Evolutionary conservation across 1,140 invertebrate species (phyloP), one percentile per base, ranked within the genome.

Genomic region (Pseudomyrmex pallidus): DNA sequence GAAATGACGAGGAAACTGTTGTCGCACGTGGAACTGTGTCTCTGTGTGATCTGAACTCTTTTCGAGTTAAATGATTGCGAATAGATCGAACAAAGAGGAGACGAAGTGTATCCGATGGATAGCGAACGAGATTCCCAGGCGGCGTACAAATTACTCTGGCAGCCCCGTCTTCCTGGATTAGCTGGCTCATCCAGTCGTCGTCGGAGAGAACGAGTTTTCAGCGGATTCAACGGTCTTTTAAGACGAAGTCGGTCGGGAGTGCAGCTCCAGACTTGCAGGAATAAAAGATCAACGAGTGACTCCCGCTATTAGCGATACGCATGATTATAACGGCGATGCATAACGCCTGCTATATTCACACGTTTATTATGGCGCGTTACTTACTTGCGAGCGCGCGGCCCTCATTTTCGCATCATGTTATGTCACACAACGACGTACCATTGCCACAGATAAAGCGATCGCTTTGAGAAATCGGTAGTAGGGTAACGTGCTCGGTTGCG

Each of bases 121-220:
- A 13, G 54, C 10, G 35, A 20, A 46, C 44, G 52, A 59, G 25
- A 59, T 48, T 54, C 22, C 7, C 54, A 46, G 22, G 3, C 64
- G 76, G 44, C 62, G 63, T 66, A 68, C 74, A 85, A 90, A 86
- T 88, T 85, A 84, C 54, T 82, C 86, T 61, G 64, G 77, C 77
- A 83, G 87, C 70, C 70, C 82, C 77, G 85, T 74, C 82, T 85
- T 89, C 83, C 86, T 74, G 83, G 86, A 88, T 87, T 84, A 90
- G 83, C 76, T 77, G 63, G 72, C 56, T 85, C 83, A 89, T 90
- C 88, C 87, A 74, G 84, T 89, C 35, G 84, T 89, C 35, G 35
- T 35, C 86, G 86, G 70, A 84, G 76, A 63, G 83, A 86, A 83
- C 84, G 84, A 85, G 86, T 89, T 89, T 35, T 72, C 77, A 83